A percentile compares a stretch with the other conserved stretches of the same genome.
Conservation (phyloP, 1,140 invertebrate species). For the Thaumetopoea pityocampa region DNA sequence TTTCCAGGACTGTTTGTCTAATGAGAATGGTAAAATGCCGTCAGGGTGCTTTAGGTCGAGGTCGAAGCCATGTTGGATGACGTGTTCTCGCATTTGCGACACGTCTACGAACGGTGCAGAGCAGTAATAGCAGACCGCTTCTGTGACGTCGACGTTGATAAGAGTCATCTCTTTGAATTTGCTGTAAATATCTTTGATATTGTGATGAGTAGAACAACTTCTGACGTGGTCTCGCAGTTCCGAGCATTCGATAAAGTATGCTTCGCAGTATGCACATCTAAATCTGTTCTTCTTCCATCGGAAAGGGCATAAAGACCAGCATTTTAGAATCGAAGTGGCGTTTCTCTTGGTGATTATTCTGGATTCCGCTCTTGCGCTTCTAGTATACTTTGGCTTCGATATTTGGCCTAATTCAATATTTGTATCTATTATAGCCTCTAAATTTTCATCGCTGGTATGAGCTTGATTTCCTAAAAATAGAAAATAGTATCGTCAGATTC, state of each 20-base stretch:
- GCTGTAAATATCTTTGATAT: constrained; percentile 53
- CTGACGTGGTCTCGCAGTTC: constrained; percentile 45
- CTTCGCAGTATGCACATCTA: constrained; percentile 60
- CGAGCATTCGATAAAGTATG: constrained; percentile 44
- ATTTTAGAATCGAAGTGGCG: constrained; percentile 46
- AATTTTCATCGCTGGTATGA: constrained; percentile 30
- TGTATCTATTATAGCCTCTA: constrained; percentile 22
- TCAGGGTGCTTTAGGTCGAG: constrained; percentile 48
- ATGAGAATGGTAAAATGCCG: constrained; percentile 50
- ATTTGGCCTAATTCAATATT: constrained; percentile 21
- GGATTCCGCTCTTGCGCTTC: constrained; percentile 51
- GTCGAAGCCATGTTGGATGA: constrained; percentile 42
- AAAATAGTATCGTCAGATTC: constrained; percentile 47
- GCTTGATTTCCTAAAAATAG: constrained; percentile 59
- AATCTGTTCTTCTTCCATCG: constrained; percentile 62
- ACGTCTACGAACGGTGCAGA: constrained; percentile 28
- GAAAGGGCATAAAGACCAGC: constrained; percentile 55
- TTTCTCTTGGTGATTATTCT: constrained; percentile 55
- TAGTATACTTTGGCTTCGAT: constrained; percentile 37
- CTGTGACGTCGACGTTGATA: constrained; percentile 56
- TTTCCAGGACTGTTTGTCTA: constrained; percentile 55
- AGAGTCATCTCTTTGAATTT: constrained; percentile 64
- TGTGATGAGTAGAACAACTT: constrained; percentile 36
- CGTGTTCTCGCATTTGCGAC: constrained; percentile 43
- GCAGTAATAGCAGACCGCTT: constrained; percentile 42